Evolutionary conservation across 2,113 vertebrate species (phyloP), one percentile per base, ranked within the genome.

Genomic region (Pangasianodon gigas): DNA sequence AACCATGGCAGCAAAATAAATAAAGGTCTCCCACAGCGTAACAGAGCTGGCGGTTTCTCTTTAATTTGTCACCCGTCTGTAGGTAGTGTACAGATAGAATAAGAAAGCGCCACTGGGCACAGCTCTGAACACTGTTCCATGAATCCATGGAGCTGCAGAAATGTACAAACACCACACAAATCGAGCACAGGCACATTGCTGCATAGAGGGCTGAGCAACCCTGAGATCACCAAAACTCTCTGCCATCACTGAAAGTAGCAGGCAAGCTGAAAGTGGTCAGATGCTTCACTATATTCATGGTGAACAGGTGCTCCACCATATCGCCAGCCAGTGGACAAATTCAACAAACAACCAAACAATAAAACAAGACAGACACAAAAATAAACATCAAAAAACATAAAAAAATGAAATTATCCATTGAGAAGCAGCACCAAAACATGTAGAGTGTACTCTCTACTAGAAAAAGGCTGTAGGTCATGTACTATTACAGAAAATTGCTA

Each of bases 261-360:
- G n/a, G n/a, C 67, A 48, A 79, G 75, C 44, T 48, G 75, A 26
- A 80, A 80, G 26, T n/a, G 77, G 48, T 80, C 77, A 80, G 46
- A n/a, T 10, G 2, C 44, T 46, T 41, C 18, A 77, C 41, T 1
- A 3, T 21, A 46, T 46, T 44, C 41, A 32, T 67, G 65, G 10
- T 32, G 65, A 67, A 67, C 65, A 67, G 65, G 29, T 67, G 29
- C 65, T 14, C 65, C 29, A 67, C 2, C 65, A 67, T 3, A n/a
- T 10, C 3, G 9, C 65, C 29, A n/a, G 4, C 65, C 29, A 16
- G 29, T n/a, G 29, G 32, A 74, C 14, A 41, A 41, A 37, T 69
- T 16, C 67, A 69, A 2, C 3, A 32, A 69, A 69, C 8, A 11
- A 67, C 8, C 7, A 67, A 67, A 67, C 7, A 37, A 37, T 26